A percentile compares a stretch with the other conserved stretches of the same genome.
These are phyloP conservation scores for Cyphomyrus plagiostoma DNA, from an alignment of 2,113 vertebrate species.

Conservation along the genomic window DNA sequence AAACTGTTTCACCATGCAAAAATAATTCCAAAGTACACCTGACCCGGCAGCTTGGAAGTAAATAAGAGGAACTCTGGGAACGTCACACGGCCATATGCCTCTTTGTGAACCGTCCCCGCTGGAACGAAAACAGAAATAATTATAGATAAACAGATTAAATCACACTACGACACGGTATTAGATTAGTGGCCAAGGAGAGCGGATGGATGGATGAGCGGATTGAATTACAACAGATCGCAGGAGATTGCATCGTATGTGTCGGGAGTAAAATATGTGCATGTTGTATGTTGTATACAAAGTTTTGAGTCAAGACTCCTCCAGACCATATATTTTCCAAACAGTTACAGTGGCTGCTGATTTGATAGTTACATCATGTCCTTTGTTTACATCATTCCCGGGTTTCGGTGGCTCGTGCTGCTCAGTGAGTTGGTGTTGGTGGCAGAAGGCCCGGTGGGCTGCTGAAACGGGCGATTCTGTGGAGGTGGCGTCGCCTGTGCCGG, in stretches of 20 bases:
- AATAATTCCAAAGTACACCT: constrained; percentile 44
- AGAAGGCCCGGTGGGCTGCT: neutral
- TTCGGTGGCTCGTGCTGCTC: neutral
- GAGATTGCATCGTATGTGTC: neutral
- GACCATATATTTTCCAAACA: neutral
- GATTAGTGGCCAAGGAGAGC: neutral
- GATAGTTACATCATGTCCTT: neutral
- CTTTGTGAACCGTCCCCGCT: neutral
- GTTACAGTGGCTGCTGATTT: neutral
- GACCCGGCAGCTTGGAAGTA: constrained; percentile 32
- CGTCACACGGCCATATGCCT: constrained; percentile 27
- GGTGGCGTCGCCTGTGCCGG: constrained; percentile 33
- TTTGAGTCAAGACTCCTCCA: neutral
- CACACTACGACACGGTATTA: neutral
- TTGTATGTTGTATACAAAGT: neutral
- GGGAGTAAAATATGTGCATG: neutral
- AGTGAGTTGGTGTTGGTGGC: neutral
- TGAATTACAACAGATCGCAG: neutral
- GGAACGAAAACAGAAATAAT: neutral
- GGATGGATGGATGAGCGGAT: neutral
- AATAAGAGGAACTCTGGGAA: constrained; percentile 17
- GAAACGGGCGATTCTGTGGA: neutral
- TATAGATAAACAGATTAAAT: neutral
- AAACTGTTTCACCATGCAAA: constrained; percentile 30
- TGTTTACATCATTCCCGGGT: neutral